Evolutionary conservation across 2,888 invertebrate genomes (phyloP).

Genomic region (Drosophila greeni): DNA sequence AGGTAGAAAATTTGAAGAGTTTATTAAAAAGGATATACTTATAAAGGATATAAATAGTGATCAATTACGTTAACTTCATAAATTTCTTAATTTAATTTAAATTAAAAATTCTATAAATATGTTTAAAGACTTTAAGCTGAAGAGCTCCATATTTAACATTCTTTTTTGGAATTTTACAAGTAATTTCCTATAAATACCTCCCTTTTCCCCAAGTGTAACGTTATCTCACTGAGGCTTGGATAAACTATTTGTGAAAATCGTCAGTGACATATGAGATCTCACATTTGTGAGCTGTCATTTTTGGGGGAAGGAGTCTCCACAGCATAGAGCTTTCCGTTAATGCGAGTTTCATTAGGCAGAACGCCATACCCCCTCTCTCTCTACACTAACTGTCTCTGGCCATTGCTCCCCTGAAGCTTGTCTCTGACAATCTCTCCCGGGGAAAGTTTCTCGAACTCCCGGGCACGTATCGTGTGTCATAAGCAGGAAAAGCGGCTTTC

Average conservation of each 20-base stretch:
- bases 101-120: no score
- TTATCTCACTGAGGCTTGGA: slow-evolving; percentile 1
- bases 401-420: slow-evolving; percentile 12
- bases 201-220: slow-evolving; percentile 3
- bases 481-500: slow-evolving; percentile 62
- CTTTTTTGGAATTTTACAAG: no score
- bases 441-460: slow-evolving; percentile 59
- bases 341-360: slow-evolving; percentile 54
- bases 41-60: not conserved
- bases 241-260: slow-evolving; percentile 22
- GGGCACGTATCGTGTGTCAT: slow-evolving; percentile 72
- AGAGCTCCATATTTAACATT: no score
- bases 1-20: not conserved
- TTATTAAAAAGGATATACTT: not conserved
- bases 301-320: not conserved
- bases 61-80: no score
- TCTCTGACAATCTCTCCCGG: slow-evolving; percentile 18
- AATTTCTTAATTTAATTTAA: no score
- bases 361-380: not conserved
- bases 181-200: no score
- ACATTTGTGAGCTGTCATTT: slow-evolving; percentile 30
- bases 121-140: not conserved
- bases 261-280: slow-evolving; percentile 35
- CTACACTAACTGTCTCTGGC: not conserved
- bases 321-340: slow-evolving; percentile 18